Base-by-base conservation (phyloP, 2,888 invertebrate genomes). In the Lepidocyrtoides sp. region DNA sequence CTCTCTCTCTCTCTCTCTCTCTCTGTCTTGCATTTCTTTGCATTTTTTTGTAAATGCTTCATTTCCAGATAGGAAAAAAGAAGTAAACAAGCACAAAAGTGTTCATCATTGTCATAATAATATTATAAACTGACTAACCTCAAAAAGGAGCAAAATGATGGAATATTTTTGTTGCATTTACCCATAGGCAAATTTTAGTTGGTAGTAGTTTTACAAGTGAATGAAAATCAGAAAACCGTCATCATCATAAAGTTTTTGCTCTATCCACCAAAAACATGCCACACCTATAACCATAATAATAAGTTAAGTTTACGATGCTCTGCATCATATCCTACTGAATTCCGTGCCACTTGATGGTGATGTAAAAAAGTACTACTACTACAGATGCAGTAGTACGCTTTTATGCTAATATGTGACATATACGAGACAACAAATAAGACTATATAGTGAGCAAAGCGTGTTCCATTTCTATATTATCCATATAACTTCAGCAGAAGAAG, bases 71-170 rank as follows among this genome's bases (percentile, higher is more conserved):
- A 60, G 81, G n/a, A 72, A 75, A 60, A 83, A 41, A 72, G 60
- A 89, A 75, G 89, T 83, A 89, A 89, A 89, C 79, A 88, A 89
- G 75, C 72, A 83, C 89, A 89, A 89, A 89, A 82, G 60, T 88
- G 69, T 48, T 69, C 79, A 66, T 63, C 57, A 82, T 41, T 60
- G 54, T 54, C 36, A 7, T 36, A 2, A 36, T 36, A 36, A 4
- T 36, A 51, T 29, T 7, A 14, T 26, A 69, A 36, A 44, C 44
- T 44, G 72, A 20, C 72, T 75, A 75, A 79, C 54, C 79, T 17
- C 54, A 57, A 54, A 32, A 54, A 26, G 20, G 41, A 36, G 69
- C 12, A 10, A 81, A 17, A 17, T 36, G 26, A 44, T 14, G 44
- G 44, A 23, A 29, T 2, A 1, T 69, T 32, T 26, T 66, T 36